phyloP scores from a whole-genome alignment of 2,113 vertebrate genomes.

The Lichenostomus cassidix region DNA sequence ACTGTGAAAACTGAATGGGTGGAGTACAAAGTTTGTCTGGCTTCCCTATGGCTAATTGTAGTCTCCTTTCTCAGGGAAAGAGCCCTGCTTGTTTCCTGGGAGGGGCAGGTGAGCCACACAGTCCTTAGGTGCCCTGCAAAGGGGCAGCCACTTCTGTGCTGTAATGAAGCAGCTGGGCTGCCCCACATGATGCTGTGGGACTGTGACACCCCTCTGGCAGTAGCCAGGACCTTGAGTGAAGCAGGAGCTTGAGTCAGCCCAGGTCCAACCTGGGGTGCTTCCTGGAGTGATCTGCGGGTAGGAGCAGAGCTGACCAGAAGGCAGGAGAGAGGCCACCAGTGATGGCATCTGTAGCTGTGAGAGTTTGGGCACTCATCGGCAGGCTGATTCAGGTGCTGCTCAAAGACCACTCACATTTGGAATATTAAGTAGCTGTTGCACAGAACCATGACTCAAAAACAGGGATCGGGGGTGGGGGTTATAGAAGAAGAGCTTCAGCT shows the following conservation, averaged over 20 bases:
- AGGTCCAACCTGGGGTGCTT: rapidly evolving
- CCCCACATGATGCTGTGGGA: rapidly evolving
- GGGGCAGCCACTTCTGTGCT: rapidly evolving
- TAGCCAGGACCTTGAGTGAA: background rate
- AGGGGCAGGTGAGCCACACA: background rate
- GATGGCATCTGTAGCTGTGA: background rate
- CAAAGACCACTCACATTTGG: background rate
- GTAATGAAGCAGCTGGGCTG: background rate
- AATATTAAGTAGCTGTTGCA: background rate
- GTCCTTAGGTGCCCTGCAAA: background rate
- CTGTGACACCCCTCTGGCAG: background rate
- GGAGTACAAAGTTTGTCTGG: background rate
- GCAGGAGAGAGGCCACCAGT: background rate
- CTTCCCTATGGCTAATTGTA: background rate
- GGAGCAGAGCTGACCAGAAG: background rate
- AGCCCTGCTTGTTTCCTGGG: background rate
- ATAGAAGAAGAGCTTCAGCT: background rate
- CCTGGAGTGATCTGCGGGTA: rapidly evolving
- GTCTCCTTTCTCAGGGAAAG: background rate
- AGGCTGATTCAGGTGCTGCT: background rate
- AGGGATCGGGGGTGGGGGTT: background rate
- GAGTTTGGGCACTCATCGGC: background rate
- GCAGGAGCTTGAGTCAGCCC: rapidly evolving
- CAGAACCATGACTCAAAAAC: background rate
- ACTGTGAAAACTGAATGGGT: background rate